Base-by-base conservation (phyloP, 1,140 invertebrate genomes). In the Drosophila simulans region DNA sequence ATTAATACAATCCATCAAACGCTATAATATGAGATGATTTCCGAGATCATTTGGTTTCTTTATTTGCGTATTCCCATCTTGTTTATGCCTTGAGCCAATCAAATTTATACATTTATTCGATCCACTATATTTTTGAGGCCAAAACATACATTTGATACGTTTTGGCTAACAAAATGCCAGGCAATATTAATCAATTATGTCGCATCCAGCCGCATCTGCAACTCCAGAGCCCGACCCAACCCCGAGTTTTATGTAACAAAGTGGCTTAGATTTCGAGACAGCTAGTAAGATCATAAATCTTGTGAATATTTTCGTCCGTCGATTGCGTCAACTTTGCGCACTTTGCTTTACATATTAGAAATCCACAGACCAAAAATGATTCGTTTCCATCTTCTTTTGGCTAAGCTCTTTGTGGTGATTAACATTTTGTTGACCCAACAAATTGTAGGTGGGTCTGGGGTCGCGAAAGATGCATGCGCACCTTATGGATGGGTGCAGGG, bases 241-340 rank as follows among this genome's bases (percentile, higher is more conserved):
- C 48, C 55, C 54, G 35, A 35, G 57, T 62, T 80, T 86, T 88
- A 89, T 83, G 63, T 88, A 88, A 88, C 84, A 22, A 72, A 55
- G 65, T 68, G 71, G 49, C 54, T 77, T 77, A 77, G 75, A 69
- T 77, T 77, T 88, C 84, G 80, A 88, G 86, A 63, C 63, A 63
- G 74, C 83, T 83, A 89, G 64, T 68, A 77, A 89, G 72, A 76
- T 73, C 83, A 88, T 88, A 88, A 88, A 88, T 88, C 83, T 88
- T 88, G 58, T 89, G 79, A 69, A 80, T 89, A 77, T 72, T 89
- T 66, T 77, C 53, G 48, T 65, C 45, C 5, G 43, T 20, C 35
- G 65, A 60, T 86, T 82, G 83, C 73, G 72, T 54, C 75, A 82
- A 74, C 75, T 79, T 60, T 57, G 82, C 65, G 79, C 74, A 83